Evolutionary conservation across 1,140 invertebrate genomes (phyloP), one percentile per base, ranked within the genome.

Genomic region (Rhopalosiphum padi): DNA sequence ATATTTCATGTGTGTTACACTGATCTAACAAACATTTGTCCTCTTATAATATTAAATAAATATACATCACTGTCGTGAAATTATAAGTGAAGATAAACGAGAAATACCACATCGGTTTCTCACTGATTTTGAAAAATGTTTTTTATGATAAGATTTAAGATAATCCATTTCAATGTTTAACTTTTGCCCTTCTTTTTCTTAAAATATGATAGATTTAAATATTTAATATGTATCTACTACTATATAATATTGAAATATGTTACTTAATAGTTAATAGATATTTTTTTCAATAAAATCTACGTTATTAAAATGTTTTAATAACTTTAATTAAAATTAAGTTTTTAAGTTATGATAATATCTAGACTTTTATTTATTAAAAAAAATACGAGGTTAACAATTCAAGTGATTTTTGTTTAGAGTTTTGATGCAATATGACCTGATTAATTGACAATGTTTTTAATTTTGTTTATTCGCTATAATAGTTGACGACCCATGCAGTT

Each of bases 381-480:
- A 46, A 86, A 43, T 46, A 2, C 1, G 23, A 30, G 15, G 2
- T 46, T 86, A 37, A 86, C 8, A 86, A 88, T 48, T 88, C 18
- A 51, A 88, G 46, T 35, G 21, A 51, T 88, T 88, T 88, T 88
- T 22, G n/a, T 46, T 48, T 21, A 46, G 41, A 87, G 46, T 87
- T 87, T 87, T n/a, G 43, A 88, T 51, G 22, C 21, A 0, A 51
- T 88, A 88, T 88, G 30, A n/a, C 48, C 21, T 53, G 87, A 88
- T 88, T 89, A 89, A 55, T 89, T 89, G n/a, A 89, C 48, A 37
- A 89, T 89, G 22, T 53, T 48, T 88, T 89, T 55, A 87, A 55
- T 90, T 90, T 55, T 37, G 46, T 48, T 88, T 86, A 88, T 30
- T 48, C 22, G 25, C 35, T 90, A 23, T 90, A 90, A 8, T 89